These are phyloP conservation scores for Triops longicaudatus DNA, from an alignment of 1,140 invertebrate genomes.

Conservation along the genomic window DNA sequence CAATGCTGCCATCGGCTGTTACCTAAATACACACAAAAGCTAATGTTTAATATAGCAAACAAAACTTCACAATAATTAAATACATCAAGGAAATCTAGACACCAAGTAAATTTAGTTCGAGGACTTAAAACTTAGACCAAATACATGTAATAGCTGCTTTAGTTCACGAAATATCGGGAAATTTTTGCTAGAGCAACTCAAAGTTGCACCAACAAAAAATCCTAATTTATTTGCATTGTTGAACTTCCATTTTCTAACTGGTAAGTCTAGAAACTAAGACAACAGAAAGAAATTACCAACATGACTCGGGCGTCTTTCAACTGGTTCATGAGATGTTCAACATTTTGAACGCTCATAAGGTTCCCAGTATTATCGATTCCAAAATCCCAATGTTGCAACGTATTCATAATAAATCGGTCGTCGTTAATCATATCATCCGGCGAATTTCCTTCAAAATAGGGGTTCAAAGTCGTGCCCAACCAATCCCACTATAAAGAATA, in stretches of 20 bases:
- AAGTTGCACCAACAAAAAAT: too few relatives aligned
- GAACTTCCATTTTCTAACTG: too few relatives aligned
- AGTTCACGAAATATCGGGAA: too few relatives aligned
- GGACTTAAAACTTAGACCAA: too few relatives aligned
- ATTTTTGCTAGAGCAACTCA: too few relatives aligned
- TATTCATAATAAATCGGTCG: constrained; percentile 72
- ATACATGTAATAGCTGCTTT: too few relatives aligned
- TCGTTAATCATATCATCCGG: constrained; percentile 65
- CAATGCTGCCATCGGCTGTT: constrained; percentile 88
- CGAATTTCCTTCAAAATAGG: constrained; percentile 79
- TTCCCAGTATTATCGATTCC: constrained; percentile 75
- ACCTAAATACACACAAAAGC: constrained; percentile 48
- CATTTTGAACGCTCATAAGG: constrained; percentile 46
- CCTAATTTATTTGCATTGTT: too few relatives aligned
- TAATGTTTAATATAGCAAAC: neutral
- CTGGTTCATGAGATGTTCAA: neutral
- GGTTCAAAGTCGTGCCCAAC: constrained; percentile 78
- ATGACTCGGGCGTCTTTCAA: neutral
- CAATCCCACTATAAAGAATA: constrained; percentile 61
- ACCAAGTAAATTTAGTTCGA: too few relatives aligned
- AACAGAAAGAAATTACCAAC: neutral
- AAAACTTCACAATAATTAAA: too few relatives aligned
- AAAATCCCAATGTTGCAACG: constrained; percentile 73
- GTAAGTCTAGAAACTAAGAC: too few relatives aligned
- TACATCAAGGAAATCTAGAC: too few relatives aligned